Percentiles rank a stretch among this genome's conserved stretches.
phyloP scores from a whole-genome alignment of 2,797 vertebrate genomes.

The Chelon auratus region DNA sequence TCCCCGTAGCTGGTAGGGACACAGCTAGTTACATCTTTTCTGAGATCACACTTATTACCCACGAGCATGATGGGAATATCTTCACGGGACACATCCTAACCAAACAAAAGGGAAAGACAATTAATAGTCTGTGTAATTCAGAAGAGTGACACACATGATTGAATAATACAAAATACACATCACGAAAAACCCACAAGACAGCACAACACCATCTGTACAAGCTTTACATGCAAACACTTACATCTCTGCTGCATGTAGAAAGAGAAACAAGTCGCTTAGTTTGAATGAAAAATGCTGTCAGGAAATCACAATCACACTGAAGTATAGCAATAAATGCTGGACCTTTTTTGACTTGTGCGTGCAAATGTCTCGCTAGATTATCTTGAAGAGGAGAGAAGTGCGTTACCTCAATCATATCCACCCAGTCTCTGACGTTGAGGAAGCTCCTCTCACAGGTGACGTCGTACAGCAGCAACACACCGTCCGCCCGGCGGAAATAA shows the following conservation, averaged over 20 bases:
- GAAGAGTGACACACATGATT: not conserved
- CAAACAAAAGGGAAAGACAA: not conserved
- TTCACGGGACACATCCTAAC: constrained; percentile 89
- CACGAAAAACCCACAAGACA: constrained; percentile 9
- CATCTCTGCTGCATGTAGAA: constrained; percentile 70
- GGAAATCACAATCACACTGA: no score
- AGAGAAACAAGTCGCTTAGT: constrained; percentile 45
- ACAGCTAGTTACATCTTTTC: constrained; percentile 81
- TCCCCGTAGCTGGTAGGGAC: constrained; percentile 91
- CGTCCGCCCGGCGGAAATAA: constrained; percentile 95
- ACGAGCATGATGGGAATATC: constrained; percentile 96
- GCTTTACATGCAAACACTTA: constrained; percentile 60
- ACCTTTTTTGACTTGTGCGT: not conserved
- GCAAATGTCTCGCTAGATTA: not conserved
- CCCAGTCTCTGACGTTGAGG: constrained; percentile 95
- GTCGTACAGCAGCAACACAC: constrained; percentile 93
- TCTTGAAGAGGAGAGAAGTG: not conserved
- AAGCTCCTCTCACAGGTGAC: constrained; percentile 95
- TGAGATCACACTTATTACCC: constrained; percentile 95
- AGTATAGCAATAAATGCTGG: no score
- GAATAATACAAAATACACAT: constrained; percentile 3
- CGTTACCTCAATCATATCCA: constrained; percentile 94
- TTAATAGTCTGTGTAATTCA: no score
- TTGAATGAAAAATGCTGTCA: not conserved
- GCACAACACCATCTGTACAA: constrained; percentile 8